Conservation (phyloP, 2,888 invertebrate genomes). For the Apamea epomidion region DNA sequence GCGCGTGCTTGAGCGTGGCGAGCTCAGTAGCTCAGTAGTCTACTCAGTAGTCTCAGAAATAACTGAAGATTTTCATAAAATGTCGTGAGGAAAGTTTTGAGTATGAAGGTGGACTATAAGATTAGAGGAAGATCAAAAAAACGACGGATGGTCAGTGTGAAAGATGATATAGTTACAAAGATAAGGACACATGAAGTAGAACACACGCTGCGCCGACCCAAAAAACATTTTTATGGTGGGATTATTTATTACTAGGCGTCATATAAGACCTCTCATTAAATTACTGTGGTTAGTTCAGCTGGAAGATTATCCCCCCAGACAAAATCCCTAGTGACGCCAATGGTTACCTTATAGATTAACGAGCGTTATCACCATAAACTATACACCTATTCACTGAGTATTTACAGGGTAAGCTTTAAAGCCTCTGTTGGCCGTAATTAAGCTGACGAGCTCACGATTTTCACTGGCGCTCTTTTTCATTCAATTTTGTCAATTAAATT, state of each 20-base stretch:
- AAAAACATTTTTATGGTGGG: too few relatives aligned
- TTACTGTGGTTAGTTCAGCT: too few relatives aligned
- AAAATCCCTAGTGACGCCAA: too few relatives aligned
- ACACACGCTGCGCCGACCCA: neutral
- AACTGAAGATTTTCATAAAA: neutral
- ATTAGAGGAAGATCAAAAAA: neutral
- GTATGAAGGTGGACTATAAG: neutral
- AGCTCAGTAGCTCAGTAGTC: too few relatives aligned
- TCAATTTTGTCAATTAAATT: neutral
- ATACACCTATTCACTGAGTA: too few relatives aligned
- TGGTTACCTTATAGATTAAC: too few relatives aligned
- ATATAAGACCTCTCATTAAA: too few relatives aligned
- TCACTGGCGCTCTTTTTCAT: neutral
- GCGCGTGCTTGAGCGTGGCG: constrained; percentile 11
- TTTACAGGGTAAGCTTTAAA: too few relatives aligned
- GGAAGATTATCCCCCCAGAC: too few relatives aligned
- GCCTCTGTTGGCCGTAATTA: neutral
- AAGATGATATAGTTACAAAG: neutral
- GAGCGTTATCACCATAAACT: too few relatives aligned
- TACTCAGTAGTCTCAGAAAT: too few relatives aligned
- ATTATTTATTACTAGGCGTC: too few relatives aligned
- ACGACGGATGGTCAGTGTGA: neutral
- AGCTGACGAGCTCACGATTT: neutral
- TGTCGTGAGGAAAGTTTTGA: neutral
- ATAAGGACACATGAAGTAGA: neutral